phyloP scores from a whole-genome alignment of 2,888 invertebrate species.

The Diabrotica balteata region DNA sequence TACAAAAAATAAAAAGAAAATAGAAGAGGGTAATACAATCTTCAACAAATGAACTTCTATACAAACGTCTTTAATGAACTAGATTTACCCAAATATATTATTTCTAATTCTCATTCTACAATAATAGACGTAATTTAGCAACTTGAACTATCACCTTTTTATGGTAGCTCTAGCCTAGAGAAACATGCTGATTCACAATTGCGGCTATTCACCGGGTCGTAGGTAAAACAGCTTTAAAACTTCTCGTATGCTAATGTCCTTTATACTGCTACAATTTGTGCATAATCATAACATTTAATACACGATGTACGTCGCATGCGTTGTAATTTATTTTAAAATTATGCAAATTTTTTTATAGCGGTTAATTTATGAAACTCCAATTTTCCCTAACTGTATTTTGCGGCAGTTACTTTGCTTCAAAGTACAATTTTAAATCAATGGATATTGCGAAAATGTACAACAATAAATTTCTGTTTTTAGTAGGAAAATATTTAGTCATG shows the following conservation, averaged over 20 bases:
- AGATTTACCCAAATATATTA: constrained; percentile 1
- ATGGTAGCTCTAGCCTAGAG: constrained; percentile 18
- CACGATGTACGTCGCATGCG: constrained; percentile 35
- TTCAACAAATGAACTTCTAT: constrained; percentile 3
- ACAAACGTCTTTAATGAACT: constrained; percentile 22
- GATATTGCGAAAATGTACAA: constrained; percentile 3
- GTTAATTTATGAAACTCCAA: constrained; percentile 27
- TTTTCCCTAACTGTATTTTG: constrained; percentile 29
- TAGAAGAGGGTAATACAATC: too few species aligned
- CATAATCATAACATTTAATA: constrained; percentile 43
- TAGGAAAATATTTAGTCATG: too few species aligned
- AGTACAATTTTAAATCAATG: not conserved
- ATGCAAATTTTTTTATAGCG: constrained; percentile 36
- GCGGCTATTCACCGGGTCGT: constrained; percentile 25
- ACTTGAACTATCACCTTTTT: constrained; percentile 16
- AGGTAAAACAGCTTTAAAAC: constrained; percentile 25
- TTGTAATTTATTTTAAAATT: constrained; percentile 40
- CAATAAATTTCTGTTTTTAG: too few species aligned
- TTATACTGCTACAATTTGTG: constrained; percentile 39
- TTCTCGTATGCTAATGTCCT: constrained; percentile 36
- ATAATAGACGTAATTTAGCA: constrained; percentile 17
- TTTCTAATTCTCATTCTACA: constrained; percentile 8
- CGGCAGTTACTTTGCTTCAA: constrained; percentile 7
- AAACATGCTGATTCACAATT: constrained; percentile 33
- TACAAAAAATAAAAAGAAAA: too few species aligned